These are phyloP conservation scores for Macropus fuliginosus DNA, from an alignment of 2,797 vertebrate species.

Conservation along the genomic window DNA sequence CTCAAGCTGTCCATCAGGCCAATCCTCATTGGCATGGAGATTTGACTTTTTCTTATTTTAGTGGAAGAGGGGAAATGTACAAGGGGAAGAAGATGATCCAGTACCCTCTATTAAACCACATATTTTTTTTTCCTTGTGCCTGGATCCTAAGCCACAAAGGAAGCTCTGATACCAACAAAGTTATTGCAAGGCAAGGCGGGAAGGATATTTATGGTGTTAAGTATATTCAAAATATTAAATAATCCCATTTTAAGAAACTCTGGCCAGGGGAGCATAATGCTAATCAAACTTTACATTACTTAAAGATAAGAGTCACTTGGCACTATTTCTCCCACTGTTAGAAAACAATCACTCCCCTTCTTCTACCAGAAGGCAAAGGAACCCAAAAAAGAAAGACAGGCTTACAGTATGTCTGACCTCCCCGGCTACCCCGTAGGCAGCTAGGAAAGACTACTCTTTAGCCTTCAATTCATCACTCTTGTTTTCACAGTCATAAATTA, in stretches of 20 bases:
- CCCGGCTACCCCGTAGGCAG: constrained; percentile 62
- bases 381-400: constrained; percentile 66
- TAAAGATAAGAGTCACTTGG: constrained; percentile 47
- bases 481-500: constrained; percentile 80
- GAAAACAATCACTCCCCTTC: constrained; percentile 48
- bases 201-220: constrained; percentile 33
- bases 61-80: constrained; percentile 37
- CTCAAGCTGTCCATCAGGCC: constrained; percentile 63
- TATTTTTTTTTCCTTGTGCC: neutral
- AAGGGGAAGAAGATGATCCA: constrained; percentile 11
- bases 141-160: constrained; percentile 62
- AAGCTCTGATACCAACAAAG: constrained; percentile 63
- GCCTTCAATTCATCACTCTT: constrained; percentile 73
- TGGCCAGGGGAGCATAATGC: constrained; percentile 45
- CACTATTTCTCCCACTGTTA: constrained; percentile 39
- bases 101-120: constrained; percentile 39
- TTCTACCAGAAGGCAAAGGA: constrained; percentile 40
- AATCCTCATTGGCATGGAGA: constrained; percentile 44
- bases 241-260: constrained; percentile 51
- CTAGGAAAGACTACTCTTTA: constrained; percentile 66
- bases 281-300: constrained; percentile 49
- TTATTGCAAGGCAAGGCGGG: constrained; percentile 41
- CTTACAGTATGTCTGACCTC: constrained; percentile 66
- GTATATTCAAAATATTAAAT: constrained; percentile 49
- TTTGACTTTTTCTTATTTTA: constrained; percentile 54